These are phyloP conservation scores for Sicus ferrugineus DNA, from an alignment of 2,888 invertebrate species.

Conservation along the genomic window DNA sequence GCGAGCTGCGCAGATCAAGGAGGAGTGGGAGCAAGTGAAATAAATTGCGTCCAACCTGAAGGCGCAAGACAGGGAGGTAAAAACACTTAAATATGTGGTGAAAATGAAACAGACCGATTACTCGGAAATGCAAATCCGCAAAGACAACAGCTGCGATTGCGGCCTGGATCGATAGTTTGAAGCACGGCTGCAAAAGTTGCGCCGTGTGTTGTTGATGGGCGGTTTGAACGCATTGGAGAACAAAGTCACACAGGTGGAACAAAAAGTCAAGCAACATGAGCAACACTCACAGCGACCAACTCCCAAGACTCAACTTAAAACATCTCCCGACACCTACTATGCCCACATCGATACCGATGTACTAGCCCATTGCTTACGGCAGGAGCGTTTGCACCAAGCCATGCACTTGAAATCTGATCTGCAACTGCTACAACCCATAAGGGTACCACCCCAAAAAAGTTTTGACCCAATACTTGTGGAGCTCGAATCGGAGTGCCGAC, in stretches of 20 bases:
- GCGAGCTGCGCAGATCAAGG: constrained; percentile 86
- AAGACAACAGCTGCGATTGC: constrained; percentile 68
- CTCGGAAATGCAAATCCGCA: constrained; percentile 88
- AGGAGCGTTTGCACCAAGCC: constrained; percentile 67
- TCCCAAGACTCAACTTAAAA: constrained; percentile 37
- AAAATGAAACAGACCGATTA: constrained; percentile 91
- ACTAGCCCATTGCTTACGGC: constrained; percentile 52
- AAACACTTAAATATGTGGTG: constrained; percentile 84
- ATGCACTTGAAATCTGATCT: constrained; percentile 66
- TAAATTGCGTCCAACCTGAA: constrained; percentile 84
- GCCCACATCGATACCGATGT: constrained; percentile 48
- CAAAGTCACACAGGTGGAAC: constrained; percentile 89
- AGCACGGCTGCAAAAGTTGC: constrained; percentile 75
- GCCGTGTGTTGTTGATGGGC: constrained; percentile 93
- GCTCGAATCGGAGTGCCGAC: constrained; percentile 56
- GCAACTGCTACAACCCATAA: constrained; percentile 67
- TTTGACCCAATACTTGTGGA: constrained; percentile 46
- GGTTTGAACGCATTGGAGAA: constrained; percentile 91
- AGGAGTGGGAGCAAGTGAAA: constrained; percentile 91
- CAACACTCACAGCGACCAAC: constrained; percentile 70
- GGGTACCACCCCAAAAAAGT: constrained; percentile 63
- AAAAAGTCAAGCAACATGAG: constrained; percentile 85
- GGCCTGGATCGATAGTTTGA: constrained; percentile 73
- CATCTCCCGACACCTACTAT: constrained; percentile 44
- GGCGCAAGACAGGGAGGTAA: constrained; percentile 89